These are phyloP conservation scores for Blennius ocellaris DNA, from an alignment of 2,113 vertebrate genomes.

Conservation along the genomic window DNA sequence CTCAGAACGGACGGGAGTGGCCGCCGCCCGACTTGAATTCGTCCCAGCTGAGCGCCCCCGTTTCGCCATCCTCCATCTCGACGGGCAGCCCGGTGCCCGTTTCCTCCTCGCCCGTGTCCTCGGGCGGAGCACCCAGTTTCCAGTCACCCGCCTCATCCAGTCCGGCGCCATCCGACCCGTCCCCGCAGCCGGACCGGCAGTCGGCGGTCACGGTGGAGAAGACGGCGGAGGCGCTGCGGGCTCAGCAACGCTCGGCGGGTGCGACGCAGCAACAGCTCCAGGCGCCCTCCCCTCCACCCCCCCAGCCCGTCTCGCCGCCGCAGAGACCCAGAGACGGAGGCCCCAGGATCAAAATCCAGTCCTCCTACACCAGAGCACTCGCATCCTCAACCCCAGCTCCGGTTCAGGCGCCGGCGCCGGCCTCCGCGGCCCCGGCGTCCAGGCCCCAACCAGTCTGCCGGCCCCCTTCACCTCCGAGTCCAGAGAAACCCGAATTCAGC, in stretches of 20 bases:
- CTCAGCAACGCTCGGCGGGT: slow-evolving; percentile 4
- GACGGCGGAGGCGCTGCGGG: slow-evolving; percentile 25
- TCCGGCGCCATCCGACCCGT: slow-evolving; percentile 49
- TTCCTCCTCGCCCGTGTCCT: slow-evolving; percentile 65
- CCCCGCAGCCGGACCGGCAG: slow-evolving; percentile 51
- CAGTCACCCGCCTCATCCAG: slow-evolving; percentile 62
- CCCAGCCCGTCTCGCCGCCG: slow-evolving; percentile 69
- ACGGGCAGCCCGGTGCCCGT: slow-evolving; percentile 68
- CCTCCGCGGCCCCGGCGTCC: slow-evolving; percentile 67
- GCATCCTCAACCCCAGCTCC: slow-evolving; percentile 60
- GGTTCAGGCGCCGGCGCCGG: slow-evolving; percentile 47
- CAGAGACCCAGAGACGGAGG: slow-evolving; percentile 85
- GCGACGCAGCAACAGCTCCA: slow-evolving; percentile 68
- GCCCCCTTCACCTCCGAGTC: slow-evolving; percentile 84
- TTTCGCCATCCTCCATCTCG: slow-evolving; percentile 61
- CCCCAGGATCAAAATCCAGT: slow-evolving; percentile 79
- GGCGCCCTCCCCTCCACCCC: slow-evolving; percentile 52
- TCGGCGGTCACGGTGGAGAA: slow-evolving; percentile 43
- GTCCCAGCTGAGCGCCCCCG: slow-evolving; percentile 48
- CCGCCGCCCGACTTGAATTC: slow-evolving; percentile 56
- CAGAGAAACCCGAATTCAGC: slow-evolving; percentile 88
- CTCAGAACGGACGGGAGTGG: slow-evolving; percentile 84
- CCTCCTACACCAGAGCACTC: slow-evolving; percentile 73
- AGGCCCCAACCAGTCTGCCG: slow-evolving; percentile 74
- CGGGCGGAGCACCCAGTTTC: slow-evolving; percentile 48